Base-by-base conservation (phyloP, 2,888 invertebrate species). In the Archaeoteleia sp. region DNA sequence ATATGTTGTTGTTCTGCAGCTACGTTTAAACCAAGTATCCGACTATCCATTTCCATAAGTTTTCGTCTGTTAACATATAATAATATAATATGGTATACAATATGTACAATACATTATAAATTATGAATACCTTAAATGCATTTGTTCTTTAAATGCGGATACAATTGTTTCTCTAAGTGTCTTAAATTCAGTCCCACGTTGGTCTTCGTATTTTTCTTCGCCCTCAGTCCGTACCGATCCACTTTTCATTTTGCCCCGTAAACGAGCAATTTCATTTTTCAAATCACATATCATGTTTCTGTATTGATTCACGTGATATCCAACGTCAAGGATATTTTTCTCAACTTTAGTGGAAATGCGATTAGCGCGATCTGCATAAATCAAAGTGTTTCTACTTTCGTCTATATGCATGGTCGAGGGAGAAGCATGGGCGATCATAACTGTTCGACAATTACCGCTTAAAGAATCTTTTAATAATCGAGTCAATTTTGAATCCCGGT, bases 371-470 rank as follows among this genome's bases (percentile, higher is more conserved):
- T 96, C 95, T 0, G 97, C 97, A 85, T 98, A 98, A 39, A 95
- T 92, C 17, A 98, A 87, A 0, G 98, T 98, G 80, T 97, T 98
- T 74, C 96, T 90, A 1, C 95, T 94, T 85, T 98, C 97, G 81
- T 98, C 97, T 20, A 94, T 91, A 78, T 95, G 93, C 4, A 87
- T 86, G 9, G 89, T 89, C 25, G 94, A 93, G 0, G 97, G 95
- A 1, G 95, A 94, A 30, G 97, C 93, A 86, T 98, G 97, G 1
- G 97, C 97, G 60, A 98, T 95, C 97, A 98, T 98, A 8, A 97
- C 96, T 0, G 98, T 98, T 77, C 94, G 92, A 81, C 97, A 97
- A 81, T 96, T 95, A 3, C 97, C 96, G 73, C 94, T 93, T 25
- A 95, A 86, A 1, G 95, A 94, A 77, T 95, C 95, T 71, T 94